Base-by-base conservation (phyloP, 53 echinoderm and acorn worm species). In the Apostichopus leukothele region DNA sequence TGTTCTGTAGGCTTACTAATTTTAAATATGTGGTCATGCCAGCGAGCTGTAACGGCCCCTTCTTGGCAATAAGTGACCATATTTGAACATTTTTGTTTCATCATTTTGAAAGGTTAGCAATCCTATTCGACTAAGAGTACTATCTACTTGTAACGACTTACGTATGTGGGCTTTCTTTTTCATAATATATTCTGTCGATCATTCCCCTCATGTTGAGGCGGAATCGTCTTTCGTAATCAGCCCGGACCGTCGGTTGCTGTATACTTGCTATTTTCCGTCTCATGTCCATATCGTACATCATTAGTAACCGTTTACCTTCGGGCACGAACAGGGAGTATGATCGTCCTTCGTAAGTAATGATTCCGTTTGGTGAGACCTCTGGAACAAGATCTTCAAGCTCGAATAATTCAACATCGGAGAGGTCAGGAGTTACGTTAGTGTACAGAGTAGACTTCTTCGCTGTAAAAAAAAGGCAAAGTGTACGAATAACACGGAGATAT, bases 241-340 rank as follows among this genome's bases (percentile, higher is more conserved):
- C 88, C 11, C 88, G 53, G 18, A 59, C 25, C n/a, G 21, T 11
- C 21, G 50, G 51, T 22, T 87, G 88, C 9, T 59, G 88, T 75
- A 87, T 75, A 10, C 60, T 50, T 9, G 74, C 88, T 50, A 87
- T 87, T n/a, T 53, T 51, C 54, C 88, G 52, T 7, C 88, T 52
- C 50, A 87, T 73, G 51, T 87, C 88, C 88, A 87, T 87, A 18
- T 87, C 88, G 26, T 74, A 87, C 6, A 87, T 11, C 88, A 74
- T 87, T 7, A 87, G 60, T 16, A 87, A 71, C 50, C 21, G 74
- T 13, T 87, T 73, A 27, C 88, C 88, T 27, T 87, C 88, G 5
- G 88, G 88, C 9, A 25, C 39, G 55, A 23, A 59, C 20, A 87
- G 4, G 27, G 88, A 75, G 22, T 87, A 75, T 0, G 88, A 75